Evolutionary conservation across 2,888 invertebrate genomes (phyloP), one percentile per base, ranked within the genome.

Genomic region (Cataglyphis livida): DNA sequence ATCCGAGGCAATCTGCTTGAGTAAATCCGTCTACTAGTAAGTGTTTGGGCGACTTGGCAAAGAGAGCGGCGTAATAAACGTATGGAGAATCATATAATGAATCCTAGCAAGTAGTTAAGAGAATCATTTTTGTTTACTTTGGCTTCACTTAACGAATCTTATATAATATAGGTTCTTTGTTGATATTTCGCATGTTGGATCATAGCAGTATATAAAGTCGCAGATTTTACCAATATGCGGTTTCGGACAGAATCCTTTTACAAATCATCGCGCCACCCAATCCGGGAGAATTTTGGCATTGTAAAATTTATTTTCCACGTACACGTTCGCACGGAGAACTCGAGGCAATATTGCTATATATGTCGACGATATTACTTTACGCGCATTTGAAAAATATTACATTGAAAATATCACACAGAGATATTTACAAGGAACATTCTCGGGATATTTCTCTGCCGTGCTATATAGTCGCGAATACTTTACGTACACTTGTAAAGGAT

Each of bases 1-100:
- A 87, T 87, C 87, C 75, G 81, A n/a, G n/a, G 85, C 85, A 87
- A 87, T 87, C 85, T 87, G 87, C 87, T 78, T 87, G 87, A 87
- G 86, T 84, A 87, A 87, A 87, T 87, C 82, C 81, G 54, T 51
- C 78, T 62, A 28, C 66, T 74, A 38, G 51, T 41, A 61, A 81
- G 64, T 75, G 64, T 70, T 82, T 54, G 38, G 25, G 18, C 32
- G 35, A 66, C 28, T 51, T 59, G 41, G 54, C 61, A 73, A 84
- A 81, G 79, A 82, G 79, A 73, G 41, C 51, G 82, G 68, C 71
- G 81, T 87, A 87, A 86, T 87, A 87, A 87, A 87, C 84, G 25
- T 28, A 70, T 54, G 82, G 44, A 51, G 18, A 35, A 78, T 44
- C 59, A 44, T 71, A 48, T 61, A 59, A 59, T 70, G 59, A 71